These are phyloP conservation scores for Artemia franciscana DNA, from an alignment of 1,140 invertebrate genomes.

Conservation along the genomic window DNA sequence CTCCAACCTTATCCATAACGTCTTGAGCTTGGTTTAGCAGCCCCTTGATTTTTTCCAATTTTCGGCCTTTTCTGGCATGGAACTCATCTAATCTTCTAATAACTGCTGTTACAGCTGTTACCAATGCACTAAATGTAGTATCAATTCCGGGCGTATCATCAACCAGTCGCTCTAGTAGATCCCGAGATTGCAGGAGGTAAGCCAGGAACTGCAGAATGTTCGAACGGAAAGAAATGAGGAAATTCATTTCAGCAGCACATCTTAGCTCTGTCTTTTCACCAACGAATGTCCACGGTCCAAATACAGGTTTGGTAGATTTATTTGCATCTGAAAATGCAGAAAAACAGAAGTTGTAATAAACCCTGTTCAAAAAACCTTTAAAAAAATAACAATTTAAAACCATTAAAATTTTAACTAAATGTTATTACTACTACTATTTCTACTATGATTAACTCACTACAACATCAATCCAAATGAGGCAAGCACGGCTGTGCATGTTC, in stretches of 20 bases:
- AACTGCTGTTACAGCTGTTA: neutral
- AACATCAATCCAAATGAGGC: too few species aligned
- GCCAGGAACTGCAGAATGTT: neutral
- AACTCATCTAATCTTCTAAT: neutral
- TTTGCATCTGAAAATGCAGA: neutral
- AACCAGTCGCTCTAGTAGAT: neutral
- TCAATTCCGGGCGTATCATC: neutral
- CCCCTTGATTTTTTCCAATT: neutral
- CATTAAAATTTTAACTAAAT: too few species aligned
- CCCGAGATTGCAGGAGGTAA: neutral
- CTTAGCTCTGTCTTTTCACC: neutral
- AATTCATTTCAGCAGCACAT: neutral
- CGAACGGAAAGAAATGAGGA: neutral
- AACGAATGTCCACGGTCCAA: neutral
- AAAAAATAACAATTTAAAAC: too few species aligned
- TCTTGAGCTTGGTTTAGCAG: constrained; percentile 1
- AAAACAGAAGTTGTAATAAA: too few species aligned
- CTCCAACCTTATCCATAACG: constrained; percentile 34
- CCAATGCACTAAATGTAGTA: neutral
- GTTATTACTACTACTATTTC: too few species aligned
- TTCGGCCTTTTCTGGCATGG: neutral
- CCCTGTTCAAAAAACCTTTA: too few species aligned
- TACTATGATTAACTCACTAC: too few species aligned
- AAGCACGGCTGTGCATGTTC: too few species aligned
- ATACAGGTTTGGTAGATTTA: neutral